These are phyloP conservation scores for Takifugu ocellatus DNA, from an alignment of 2,797 vertebrate genomes.

Conservation along the genomic window DNA sequence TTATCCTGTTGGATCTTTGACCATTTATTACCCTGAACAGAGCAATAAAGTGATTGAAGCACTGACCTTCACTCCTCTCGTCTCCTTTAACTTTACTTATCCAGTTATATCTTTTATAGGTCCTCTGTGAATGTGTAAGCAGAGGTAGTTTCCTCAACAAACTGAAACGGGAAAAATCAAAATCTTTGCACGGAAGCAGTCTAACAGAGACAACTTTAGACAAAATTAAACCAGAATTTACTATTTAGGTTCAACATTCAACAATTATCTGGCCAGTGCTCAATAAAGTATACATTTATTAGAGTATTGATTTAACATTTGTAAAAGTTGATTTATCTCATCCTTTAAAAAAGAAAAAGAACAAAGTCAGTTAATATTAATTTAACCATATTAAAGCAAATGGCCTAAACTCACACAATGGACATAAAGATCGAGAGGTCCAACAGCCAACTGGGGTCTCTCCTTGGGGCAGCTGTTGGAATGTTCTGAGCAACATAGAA, in stretches of 20 bases:
- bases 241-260: too few relatives aligned
- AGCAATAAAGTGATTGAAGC: constrained; percentile 62
- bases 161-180: too few relatives aligned
- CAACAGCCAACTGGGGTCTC: too few relatives aligned
- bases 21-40: constrained; percentile 45
- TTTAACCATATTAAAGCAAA: background rate
- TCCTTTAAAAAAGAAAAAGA: background rate
- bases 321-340: background rate
- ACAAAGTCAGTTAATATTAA: background rate
- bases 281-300: too few relatives aligned
- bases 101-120: constrained; percentile 11
- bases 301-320: background rate
- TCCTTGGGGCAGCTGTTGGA: background rate
- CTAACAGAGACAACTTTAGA: too few relatives aligned
- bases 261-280: too few relatives aligned
- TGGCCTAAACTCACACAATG: too few relatives aligned
- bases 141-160: background rate
- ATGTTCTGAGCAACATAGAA: background rate
- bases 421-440: too few relatives aligned
- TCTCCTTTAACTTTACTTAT: constrained; percentile 37
- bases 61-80: constrained; percentile 44
- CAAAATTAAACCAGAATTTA: too few relatives aligned
- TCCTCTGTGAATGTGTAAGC: background rate
- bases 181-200: too few relatives aligned
- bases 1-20: constrained; percentile 50